Percentiles rank a stretch among this genome's conserved stretches.
These are phyloP conservation scores for Trogon surrucura DNA, from an alignment of 2,113 vertebrate genomes.

Conservation along the genomic window DNA sequence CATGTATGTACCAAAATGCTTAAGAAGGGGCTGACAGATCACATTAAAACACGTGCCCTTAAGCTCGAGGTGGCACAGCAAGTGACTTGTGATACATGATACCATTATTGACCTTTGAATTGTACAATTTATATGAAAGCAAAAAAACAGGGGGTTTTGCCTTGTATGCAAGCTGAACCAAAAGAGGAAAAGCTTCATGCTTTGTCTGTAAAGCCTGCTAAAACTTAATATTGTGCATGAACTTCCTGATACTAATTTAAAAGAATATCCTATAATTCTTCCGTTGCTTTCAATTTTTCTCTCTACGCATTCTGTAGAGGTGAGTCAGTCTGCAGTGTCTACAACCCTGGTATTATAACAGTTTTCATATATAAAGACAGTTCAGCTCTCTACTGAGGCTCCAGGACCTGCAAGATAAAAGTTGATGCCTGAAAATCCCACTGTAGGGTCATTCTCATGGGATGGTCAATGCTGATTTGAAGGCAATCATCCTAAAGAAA, in stretches of 20 bases:
- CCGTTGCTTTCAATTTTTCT: neutral
- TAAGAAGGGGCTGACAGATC: constrained; percentile 62
- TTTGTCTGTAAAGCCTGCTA: neutral
- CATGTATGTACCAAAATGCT: constrained; percentile 48
- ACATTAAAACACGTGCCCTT: constrained; percentile 48
- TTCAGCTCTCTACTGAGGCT: neutral
- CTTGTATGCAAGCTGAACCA: neutral
- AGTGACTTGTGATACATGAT: constrained; percentile 62
- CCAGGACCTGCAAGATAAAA: neutral
- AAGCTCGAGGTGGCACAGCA: constrained; percentile 12
- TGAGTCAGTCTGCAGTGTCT: neutral
- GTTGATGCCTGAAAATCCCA: neutral
- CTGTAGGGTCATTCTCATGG: no score
- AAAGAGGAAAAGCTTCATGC: neutral
- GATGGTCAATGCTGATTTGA: neutral
- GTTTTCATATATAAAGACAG: neutral
- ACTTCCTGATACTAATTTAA: neutral
- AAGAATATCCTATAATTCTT: neutral
- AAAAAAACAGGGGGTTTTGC: neutral
- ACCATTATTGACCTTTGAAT: constrained; percentile 68
- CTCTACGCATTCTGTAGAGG: neutral
- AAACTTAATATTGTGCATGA: neutral
- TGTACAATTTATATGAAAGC: constrained; percentile 34
- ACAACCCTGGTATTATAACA: neutral
- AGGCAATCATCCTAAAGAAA: neutral